phyloP scores from a whole-genome alignment of 2,888 invertebrate species.

The Lasioglossum oenotherae region DNA sequence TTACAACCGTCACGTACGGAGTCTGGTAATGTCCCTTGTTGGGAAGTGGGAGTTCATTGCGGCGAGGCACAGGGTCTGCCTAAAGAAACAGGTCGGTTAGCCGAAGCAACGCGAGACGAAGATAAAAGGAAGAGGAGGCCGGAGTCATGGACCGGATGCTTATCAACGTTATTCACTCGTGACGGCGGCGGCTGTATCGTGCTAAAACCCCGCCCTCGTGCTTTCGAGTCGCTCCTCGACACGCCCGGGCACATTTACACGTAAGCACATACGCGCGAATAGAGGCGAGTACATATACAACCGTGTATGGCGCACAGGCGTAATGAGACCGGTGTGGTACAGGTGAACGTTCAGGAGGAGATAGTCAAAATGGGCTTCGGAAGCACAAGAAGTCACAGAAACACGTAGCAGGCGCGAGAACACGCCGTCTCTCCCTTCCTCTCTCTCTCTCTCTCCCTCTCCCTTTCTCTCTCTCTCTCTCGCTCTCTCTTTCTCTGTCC shows the following conservation, averaged over 20 bases:
- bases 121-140: constrained; percentile 23
- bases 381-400: constrained; percentile 63
- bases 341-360: constrained; percentile 62
- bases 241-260: constrained; percentile 19
- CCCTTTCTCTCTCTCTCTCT: constrained; percentile 23
- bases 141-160: constrained; percentile 66
- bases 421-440: not conserved
- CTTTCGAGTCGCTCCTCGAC: constrained; percentile 44
- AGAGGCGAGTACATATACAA: not conserved
- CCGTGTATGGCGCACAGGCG: constrained; percentile 44
- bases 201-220: constrained; percentile 50
- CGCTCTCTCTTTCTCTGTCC: constrained; percentile 28
- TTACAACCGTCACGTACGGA: not conserved
- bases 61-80: not conserved
- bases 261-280: not conserved
- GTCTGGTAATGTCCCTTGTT: not conserved
- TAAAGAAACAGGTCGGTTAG: constrained; percentile 13
- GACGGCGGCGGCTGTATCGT: constrained; percentile 58
- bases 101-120: constrained; percentile 9
- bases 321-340: constrained; percentile 72
- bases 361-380: constrained; percentile 68
- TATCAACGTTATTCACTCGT: constrained; percentile 74
- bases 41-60: not conserved
- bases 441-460: constrained; percentile 4
- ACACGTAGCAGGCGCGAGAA: constrained; percentile 59